Evolutionary conservation across 2,797 vertebrate genomes (phyloP).

Genomic region (Tragelaphus oryx): DNA sequence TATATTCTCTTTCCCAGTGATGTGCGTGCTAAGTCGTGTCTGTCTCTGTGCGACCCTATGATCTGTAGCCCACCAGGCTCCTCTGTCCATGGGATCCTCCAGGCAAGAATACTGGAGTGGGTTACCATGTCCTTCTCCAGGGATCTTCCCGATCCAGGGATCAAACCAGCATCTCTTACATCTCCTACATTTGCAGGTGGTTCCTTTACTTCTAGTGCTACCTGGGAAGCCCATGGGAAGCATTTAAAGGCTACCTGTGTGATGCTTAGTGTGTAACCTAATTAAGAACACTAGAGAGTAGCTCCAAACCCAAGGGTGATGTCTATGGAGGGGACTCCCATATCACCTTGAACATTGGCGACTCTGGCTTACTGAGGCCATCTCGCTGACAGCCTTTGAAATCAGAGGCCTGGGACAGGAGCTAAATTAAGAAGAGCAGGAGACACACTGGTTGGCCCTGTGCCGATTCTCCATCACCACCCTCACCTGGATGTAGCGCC

Average conservation of each 20-base stretch:
- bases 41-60: background rate
- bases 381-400: background rate
- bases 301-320: background rate
- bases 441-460: background rate
- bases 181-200: background rate
- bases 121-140: background rate
- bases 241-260: background rate
- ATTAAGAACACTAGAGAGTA: background rate
- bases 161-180: background rate
- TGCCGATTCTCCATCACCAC: rapidly evolving
- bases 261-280: background rate
- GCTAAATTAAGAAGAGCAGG: background rate
- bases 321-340: background rate
- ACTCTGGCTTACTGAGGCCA: background rate
- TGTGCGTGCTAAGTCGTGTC: background rate
- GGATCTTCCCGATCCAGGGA: background rate
- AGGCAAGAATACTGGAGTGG: background rate
- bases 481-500: conserved; percentile 90
- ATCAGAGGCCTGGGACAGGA: background rate
- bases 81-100: background rate
- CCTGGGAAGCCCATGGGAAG: background rate
- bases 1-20: background rate
- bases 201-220: background rate
- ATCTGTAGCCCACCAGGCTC: background rate
- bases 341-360: rapidly evolving